Evolutionary conservation across 2,888 invertebrate genomes (phyloP), one percentile per base, ranked within the genome.

Genomic region (Stratiomys singularior): DNA sequence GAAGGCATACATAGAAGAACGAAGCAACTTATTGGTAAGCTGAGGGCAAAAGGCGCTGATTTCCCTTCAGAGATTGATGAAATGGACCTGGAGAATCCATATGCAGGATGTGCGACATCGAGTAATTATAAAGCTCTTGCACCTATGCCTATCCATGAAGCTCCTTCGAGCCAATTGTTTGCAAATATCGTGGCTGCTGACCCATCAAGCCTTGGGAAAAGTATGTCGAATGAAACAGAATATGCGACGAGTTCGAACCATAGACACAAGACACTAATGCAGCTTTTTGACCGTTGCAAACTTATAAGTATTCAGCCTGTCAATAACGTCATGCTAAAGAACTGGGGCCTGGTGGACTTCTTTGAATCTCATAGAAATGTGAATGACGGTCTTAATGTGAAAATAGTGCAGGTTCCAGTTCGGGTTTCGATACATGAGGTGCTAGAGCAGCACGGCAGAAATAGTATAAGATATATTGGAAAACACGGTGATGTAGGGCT

Each of bases 391-490:
- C 23, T 25, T 25, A 25, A 25, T 52, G n/a, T 21, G 11, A 52
- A 71, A 5, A 46, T 27, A 1, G 1, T n/a, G 4, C 47, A 52
- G n/a, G 47, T 1, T 23, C 27, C 71, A 27, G 15, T 71, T 5
- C 47, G 46, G 11, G 25, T 21, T 1, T 23, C 47, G 1, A 13
- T 71, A 15, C 71, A 71, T 27, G 71, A 71, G 1, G 46, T 71
- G 25, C 25, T 28, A 5, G 52, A 46, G 9, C 1, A 11, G 4
- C 47, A 52, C 7, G 47, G 28, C 7, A 11, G 28, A 23, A 64
- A 30, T 7, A 28, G 28, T n/a, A 64, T 64, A 15, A 64, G 28
- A 30, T 64, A 64, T n/a, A n/a, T 64, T 2, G 64, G 64, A 3
- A 7, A n/a, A 28, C 64, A 64, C 25, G 2, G 25, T 21, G 64